These are phyloP conservation scores for Scaptomyza parva DNA, from an alignment of 2,888 invertebrate species.

Conservation along the genomic window DNA sequence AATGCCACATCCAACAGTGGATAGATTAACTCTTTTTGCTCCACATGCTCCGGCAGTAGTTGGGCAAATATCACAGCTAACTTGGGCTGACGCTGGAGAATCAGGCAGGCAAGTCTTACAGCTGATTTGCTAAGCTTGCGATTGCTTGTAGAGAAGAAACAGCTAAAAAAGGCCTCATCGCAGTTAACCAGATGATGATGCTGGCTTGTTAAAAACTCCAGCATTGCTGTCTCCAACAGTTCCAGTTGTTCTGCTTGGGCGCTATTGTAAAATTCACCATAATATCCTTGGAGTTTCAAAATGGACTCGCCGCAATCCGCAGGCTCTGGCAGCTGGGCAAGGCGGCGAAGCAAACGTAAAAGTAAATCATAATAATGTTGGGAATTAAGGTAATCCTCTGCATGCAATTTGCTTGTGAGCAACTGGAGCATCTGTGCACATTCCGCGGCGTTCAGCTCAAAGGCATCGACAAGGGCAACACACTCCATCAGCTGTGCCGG, in stretches of 20 bases:
- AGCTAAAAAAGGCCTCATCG: slow-evolving; percentile 86
- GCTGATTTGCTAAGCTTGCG: slow-evolving; percentile 87
- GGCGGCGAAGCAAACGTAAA: slow-evolving; percentile 85
- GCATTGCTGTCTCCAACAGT: slow-evolving; percentile 86
- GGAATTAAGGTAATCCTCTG: slow-evolving; percentile 78
- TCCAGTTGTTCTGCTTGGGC: slow-evolving; percentile 85
- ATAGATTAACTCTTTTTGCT: slow-evolving; percentile 88
- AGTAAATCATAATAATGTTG: slow-evolving; percentile 86
- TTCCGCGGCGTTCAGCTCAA: slow-evolving; percentile 73
- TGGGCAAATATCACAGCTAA: slow-evolving; percentile 58
- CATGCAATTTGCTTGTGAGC: slow-evolving; percentile 82
- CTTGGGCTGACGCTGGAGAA: slow-evolving; percentile 85
- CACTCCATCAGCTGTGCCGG: slow-evolving; percentile 63
- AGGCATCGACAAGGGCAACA: slow-evolving; percentile 75
- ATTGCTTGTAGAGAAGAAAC: slow-evolving; percentile 85
- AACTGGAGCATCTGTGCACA: slow-evolving; percentile 76
- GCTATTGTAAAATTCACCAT: slow-evolving; percentile 84
- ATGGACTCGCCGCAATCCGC: slow-evolving; percentile 82
- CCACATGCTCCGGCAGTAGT: slow-evolving; percentile 83
- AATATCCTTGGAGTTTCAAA: slow-evolving; percentile 84
- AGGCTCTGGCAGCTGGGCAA: slow-evolving; percentile 82
- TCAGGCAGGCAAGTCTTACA: slow-evolving; percentile 86
- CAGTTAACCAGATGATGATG: slow-evolving; percentile 87
- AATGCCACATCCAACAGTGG: slow-evolving; percentile 87
- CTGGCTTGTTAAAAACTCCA: slow-evolving; percentile 87